Conservation (phyloP, 2,888 invertebrate genomes). For the Leptinotarsa juncta region DNA sequence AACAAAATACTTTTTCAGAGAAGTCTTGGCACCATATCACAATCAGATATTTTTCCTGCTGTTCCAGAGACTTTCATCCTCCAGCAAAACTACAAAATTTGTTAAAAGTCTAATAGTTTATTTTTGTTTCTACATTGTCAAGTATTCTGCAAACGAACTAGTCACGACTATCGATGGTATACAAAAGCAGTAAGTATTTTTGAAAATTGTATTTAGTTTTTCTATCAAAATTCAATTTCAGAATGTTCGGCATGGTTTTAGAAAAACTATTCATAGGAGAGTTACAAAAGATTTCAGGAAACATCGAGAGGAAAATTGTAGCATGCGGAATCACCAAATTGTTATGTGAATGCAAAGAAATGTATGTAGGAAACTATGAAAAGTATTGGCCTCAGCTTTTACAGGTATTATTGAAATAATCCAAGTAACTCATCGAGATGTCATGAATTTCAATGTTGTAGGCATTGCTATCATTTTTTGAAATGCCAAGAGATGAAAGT, state of each 20-base stretch:
- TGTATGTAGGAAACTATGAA: constrained; percentile 77
- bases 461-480: constrained; percentile 87
- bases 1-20: constrained; percentile 67
- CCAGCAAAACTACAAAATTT: constrained; percentile 95
- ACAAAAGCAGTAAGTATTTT: constrained; percentile 78
- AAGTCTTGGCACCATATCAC: constrained; percentile 79
- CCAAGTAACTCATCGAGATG: background rate
- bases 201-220: constrained; percentile 27
- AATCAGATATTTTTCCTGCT: constrained; percentile 91
- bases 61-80: constrained; percentile 92
- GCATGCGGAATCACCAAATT: constrained; percentile 90
- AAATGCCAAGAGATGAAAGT: constrained; percentile 86
- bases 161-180: constrained; percentile 86
- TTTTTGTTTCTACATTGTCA: constrained; percentile 86
- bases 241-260: constrained; percentile 96
- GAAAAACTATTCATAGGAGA: constrained; percentile 90
- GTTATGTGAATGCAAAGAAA: constrained; percentile 79
- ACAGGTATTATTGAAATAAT: constrained; percentile 63
- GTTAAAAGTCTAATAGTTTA: constrained; percentile 91
- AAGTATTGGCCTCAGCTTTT: constrained; percentile 72
- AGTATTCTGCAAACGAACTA: constrained; percentile 80
- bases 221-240: constrained; percentile 55
- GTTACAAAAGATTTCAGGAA: constrained; percentile 86
- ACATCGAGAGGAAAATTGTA: constrained; percentile 88
- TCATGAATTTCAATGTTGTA: constrained; percentile 62